Percentiles rank a stretch among this genome's conserved stretches.
phyloP scores from a whole-genome alignment of 1,140 invertebrate species.

The Drosophila pachea region DNA sequence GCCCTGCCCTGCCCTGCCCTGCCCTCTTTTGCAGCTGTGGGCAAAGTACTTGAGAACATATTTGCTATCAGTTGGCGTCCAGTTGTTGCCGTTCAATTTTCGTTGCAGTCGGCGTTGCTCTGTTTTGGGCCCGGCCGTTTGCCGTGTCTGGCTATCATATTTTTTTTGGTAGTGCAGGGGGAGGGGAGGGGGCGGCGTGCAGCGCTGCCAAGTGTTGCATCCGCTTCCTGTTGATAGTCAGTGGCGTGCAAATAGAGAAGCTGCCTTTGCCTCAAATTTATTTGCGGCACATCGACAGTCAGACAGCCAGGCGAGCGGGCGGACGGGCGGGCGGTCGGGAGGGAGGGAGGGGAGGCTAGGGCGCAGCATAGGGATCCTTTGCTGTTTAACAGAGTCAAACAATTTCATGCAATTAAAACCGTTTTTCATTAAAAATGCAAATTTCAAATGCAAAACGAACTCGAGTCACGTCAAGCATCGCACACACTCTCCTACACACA shows the following conservation, averaged over 20 bases:
- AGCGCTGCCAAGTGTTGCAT: constrained; percentile 72
- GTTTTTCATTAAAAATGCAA: constrained; percentile 77
- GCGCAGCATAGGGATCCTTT: constrained; percentile 10
- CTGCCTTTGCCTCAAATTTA: constrained; percentile 64
- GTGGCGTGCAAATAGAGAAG: constrained; percentile 71
- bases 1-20: too few species aligned
- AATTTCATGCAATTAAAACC: constrained; percentile 77
- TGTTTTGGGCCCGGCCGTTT: constrained; percentile 56
- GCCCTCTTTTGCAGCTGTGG: constrained; percentile 36
- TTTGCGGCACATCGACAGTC: constrained; percentile 42
- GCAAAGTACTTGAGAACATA: constrained; percentile 74
- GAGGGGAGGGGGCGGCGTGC: constrained; percentile 61
- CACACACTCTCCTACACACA: constrained; percentile 21
- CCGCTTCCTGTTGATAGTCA: constrained; percentile 71
- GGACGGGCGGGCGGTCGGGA: too few species aligned
- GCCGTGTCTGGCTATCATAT: constrained; percentile 64
- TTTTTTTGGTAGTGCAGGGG: constrained; percentile 27
- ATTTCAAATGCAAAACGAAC: constrained; percentile 75
- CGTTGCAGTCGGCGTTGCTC: neutral
- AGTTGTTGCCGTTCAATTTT: constrained; percentile 43
- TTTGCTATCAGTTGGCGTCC: constrained; percentile 76
- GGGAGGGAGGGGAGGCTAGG: too few species aligned
- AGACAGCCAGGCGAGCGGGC: neutral
- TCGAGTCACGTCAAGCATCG: constrained; percentile 73
- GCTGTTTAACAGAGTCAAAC: constrained; percentile 75